Base-by-base conservation (phyloP, 2,888 invertebrate species). In the Nebria brevicollis region DNA sequence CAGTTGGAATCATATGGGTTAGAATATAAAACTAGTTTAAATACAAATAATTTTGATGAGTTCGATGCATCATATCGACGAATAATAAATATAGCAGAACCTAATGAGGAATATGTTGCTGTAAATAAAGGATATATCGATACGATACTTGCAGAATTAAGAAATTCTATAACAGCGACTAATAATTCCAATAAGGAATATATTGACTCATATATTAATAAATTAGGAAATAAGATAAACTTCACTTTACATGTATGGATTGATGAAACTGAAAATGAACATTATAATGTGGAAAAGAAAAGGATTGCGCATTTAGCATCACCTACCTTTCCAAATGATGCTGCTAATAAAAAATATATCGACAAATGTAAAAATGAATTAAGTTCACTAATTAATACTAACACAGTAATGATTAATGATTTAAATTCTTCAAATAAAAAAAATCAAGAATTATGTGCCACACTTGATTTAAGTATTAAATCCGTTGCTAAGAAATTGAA, bases 101-200 rank as follows among this genome's bases (percentile, higher is more conserved):
- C 75, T n/a, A 0, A 20, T 25, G 42, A 75, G 1, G 15, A 75
- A 54, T 20, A 34, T 64, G 75, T 64, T 54, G 75, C 64, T 75
- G 75, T 64, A 75, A 75, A 75, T 64, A 75, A 75, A 75, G 54
- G 34, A 26, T 76, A 26, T 76, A n/a, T 76, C 7, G 76, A 76
- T 42, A 20, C 20, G 20, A 20, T 20, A 20, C 20, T 20, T 20
- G 1, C 20, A 20, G 20, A 20, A 20, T 20, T 20, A 20, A 1
- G 20, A 20, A 20, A 20, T 20, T 20, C 20, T 20, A 1, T 20
- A 20, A 20, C 20, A 1, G 1, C 20, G 20, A 20, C 20, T 20
- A 20, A 20, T 20, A 20, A 0, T 20, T 20, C 20, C 20, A 20
- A 20, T 20, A 20, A 20, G 20, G 20, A 20, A 20, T 20, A 20